Evolutionary conservation across 2,888 invertebrate species (phyloP), one percentile per base, ranked within the genome.

Genomic region (Parasteatoda lunata): DNA sequence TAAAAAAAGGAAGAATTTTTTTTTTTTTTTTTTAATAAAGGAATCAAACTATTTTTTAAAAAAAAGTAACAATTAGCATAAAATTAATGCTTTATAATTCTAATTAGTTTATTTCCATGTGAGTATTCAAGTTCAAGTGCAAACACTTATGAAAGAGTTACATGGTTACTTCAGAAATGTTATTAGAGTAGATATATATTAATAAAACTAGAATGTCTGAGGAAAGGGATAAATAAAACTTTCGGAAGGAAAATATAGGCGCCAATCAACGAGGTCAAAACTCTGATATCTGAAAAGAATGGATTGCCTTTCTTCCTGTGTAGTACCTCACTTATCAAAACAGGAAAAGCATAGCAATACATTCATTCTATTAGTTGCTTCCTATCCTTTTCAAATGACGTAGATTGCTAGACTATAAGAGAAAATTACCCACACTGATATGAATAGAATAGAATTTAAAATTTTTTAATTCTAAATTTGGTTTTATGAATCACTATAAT

Each of bases 241-340:
- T 59, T 9, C 52, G 73, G 71, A 47, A 75, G 75, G 69, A 75
- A 81, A 81, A 75, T 75, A 66, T 75, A 77, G 85, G 80, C 51
- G 77, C 77, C 85, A 65, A 71, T 49, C 6, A 49, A 48, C 70
- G 72, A 81, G 85, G 85, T 86, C 85, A 86, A 86, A 77, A 86
- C 71, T 77, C 85, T 77, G 71, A 64, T 76, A 80, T 86, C 80
- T 80, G 77, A 45, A 76, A 85, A 65, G 49, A 66, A 11, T 54
- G 45, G 48, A 59, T 30, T 15, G 66, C 71, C 51, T 66, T 70
- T 77, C 73, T 87, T 77, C 81, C 82, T 81, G 72, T 66, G 52
- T 68, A 48, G 51, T 8, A 13, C 11, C 30, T n/a, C 9, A 30
- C 51, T 86, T 87, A 87, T 87, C 86, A 68, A 54, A 69, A 87